Evolutionary conservation across 2,113 vertebrate species (phyloP).

Genomic region (Hemiprocne comata): DNA sequence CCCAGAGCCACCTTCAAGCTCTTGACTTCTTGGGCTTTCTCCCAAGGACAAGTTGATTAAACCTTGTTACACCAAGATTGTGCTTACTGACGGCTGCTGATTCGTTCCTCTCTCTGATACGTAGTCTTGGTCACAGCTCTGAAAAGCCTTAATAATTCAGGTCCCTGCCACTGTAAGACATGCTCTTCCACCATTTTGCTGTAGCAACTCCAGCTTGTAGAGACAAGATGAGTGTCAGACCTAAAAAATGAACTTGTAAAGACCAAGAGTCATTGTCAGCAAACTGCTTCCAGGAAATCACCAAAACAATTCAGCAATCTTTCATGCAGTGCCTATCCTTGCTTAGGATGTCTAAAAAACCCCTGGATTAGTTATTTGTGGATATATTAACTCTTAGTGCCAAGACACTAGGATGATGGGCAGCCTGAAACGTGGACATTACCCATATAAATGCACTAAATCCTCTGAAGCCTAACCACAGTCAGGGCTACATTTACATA

Average conservation of each 20-base stretch:
- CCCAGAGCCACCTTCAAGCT: neutral
- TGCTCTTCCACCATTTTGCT: neutral
- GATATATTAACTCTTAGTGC: neutral
- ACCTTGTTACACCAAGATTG: neutral
- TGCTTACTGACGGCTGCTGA: neutral
- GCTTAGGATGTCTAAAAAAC: neutral
- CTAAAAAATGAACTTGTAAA: neutral
- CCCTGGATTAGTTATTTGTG: neutral
- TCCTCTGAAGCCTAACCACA: neutral
- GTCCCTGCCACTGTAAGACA: neutral
- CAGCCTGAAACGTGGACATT: neutral
- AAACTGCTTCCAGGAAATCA: neutral
- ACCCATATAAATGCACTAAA: neutral
- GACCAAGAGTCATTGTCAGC: accelerated
- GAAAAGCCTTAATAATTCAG: neutral
- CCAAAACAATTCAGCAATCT: neutral
- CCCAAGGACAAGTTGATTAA: neutral
- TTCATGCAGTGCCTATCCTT: neutral
- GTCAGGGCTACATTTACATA: neutral
- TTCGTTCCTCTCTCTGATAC: neutral
- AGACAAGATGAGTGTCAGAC: neutral
- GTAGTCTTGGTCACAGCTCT: neutral
- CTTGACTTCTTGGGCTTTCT: neutral
- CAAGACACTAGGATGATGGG: neutral
- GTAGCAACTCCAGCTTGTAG: neutral